Base-by-base conservation (phyloP, 2,888 invertebrate genomes). In the Empis livida region DNA sequence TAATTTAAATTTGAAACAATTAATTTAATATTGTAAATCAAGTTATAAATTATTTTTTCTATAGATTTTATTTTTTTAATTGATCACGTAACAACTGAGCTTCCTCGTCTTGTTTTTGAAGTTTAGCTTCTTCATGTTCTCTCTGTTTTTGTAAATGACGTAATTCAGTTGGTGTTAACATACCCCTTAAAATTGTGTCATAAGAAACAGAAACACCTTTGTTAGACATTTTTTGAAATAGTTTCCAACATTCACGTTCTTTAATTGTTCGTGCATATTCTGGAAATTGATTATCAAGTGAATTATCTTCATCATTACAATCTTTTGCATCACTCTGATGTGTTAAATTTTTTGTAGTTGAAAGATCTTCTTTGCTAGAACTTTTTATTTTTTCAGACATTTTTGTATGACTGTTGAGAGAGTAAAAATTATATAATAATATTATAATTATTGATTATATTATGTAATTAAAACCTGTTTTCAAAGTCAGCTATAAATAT, bases 141-240 rank as follows among this genome's bases (percentile, higher is more conserved):
- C 57, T 59, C 3, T 56, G 57, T 45, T 64, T 73, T 57, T 77
- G 76, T 50, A 79, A 69, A 56, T 79, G 68, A 53, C 82, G 71
- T 59, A 82, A 81, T 61, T 82, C 82, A 0, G 82, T 82, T 5
- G 82, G 82, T 10, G 82, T 82, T 52, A 82, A 62, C 78, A 82
- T 78, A 35, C 82, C 82, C 55, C 82, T 73, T 43, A 82, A 61
- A 40, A 82, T 78, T 0, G 82, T 82, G 51, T 82, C 82, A 55
- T 79, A 82, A 6, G 79, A 78, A 4, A 82, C 77, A 44, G 73
- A 74, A 14, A 82, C 74, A 1, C 82, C 82, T 58, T 80, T 81
- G 48, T 76, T 76, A 32, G 73, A 74, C 80, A 82, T 82, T 65
- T 77, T 77, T 53, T 76, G 73, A 57, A 77, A 82, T 52, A 81